Evolutionary conservation across 2,888 invertebrate genomes (phyloP).

Genomic region (Phortica okadai): DNA sequence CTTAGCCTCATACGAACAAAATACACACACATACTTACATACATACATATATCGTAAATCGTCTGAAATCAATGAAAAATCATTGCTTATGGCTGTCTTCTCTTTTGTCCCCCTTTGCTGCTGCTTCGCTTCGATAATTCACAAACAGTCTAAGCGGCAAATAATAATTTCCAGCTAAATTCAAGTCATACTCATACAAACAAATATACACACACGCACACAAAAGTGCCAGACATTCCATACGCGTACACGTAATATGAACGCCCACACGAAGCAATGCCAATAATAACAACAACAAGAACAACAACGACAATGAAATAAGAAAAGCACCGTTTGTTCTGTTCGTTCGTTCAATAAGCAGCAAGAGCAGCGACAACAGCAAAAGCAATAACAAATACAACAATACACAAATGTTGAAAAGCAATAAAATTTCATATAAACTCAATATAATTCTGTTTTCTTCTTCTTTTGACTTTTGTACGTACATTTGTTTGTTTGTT

Average conservation of each 20-base stretch:
- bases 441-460: background rate
- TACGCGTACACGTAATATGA: background rate
- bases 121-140: too few species aligned
- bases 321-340: background rate
- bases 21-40: background rate
- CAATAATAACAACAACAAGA: background rate
- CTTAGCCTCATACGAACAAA: background rate
- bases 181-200: background rate
- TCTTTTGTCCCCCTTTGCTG: too few species aligned
- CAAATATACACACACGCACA: background rate
- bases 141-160: background rate
- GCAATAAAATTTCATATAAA: slow-evolving; percentile 24
- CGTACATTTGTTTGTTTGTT: background rate
- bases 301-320: background rate
- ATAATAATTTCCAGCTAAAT: background rate
- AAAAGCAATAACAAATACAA: background rate
- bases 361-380: background rate
- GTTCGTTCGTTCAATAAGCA: slow-evolving; percentile 13
- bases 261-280: background rate
- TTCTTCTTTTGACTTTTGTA: slow-evolving; percentile 8
- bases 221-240: background rate
- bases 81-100: background rate
- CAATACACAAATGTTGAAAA: background rate
- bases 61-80: background rate
- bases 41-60: background rate